Percentiles rank a stretch among this genome's conserved stretches.
phyloP scores from a whole-genome alignment of 1,140 invertebrate genomes.

The Leptinotarsa texana region DNA sequence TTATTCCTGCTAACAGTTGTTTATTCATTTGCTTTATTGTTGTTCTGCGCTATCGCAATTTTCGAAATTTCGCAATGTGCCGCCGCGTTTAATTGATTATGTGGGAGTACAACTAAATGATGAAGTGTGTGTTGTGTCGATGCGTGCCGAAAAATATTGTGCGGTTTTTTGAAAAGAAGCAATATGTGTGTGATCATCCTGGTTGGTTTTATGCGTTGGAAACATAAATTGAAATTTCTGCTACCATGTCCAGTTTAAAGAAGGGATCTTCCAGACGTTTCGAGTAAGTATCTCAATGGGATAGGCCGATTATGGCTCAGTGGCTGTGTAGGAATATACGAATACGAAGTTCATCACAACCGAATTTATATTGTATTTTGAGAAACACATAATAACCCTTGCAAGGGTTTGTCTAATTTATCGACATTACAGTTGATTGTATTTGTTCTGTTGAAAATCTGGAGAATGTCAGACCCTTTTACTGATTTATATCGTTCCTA shows the following conservation, averaged over 20 bases:
- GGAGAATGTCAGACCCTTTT: too few species aligned
- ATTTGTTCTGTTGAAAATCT: too few species aligned
- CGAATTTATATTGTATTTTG: too few species aligned
- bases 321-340: too few species aligned
- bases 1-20: not conserved
- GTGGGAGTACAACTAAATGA: conserved; percentile 9
- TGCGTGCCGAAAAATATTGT: conserved; percentile 21
- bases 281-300: conserved; percentile 54
- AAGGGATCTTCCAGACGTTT: conserved; percentile 54
- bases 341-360: too few species aligned
- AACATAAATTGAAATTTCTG: conserved; percentile 41
- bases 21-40: conserved; percentile 16
- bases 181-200: conserved; percentile 39
- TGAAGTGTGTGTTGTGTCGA: conserved; percentile 21
- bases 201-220: conserved; percentile 38
- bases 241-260: conserved; percentile 56
- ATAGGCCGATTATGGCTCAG: too few species aligned
- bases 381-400: too few species aligned
- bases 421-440: too few species aligned
- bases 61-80: conserved; percentile 23
- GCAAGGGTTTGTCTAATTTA: too few species aligned
- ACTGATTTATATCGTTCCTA: too few species aligned
- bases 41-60: conserved; percentile 24
- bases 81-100: not conserved
- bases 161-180: conserved; percentile 17